Evolutionary conservation across 2,888 invertebrate genomes (phyloP).

Genomic region (Hymenopus coronatus): DNA sequence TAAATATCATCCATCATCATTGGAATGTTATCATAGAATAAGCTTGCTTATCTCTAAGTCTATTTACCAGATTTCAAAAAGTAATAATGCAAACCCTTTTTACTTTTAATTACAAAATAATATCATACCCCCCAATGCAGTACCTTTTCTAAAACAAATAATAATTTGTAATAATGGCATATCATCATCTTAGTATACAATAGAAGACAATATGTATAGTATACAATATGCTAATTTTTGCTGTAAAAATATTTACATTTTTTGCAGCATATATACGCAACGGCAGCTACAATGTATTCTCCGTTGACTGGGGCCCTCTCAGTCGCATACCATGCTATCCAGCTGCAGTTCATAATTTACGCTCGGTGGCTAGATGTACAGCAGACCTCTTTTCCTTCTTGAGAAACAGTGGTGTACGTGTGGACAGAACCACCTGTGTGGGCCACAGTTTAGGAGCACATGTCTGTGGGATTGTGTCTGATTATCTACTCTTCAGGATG

Average conservation of each 20-base stretch:
- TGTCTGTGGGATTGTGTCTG: slow-evolving; percentile 71
- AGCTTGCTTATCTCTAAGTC: too few relatives aligned
- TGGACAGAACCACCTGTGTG: slow-evolving; percentile 67
- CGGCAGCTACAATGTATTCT: slow-evolving; percentile 72
- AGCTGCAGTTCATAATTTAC: slow-evolving; percentile 72
- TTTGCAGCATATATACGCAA: slow-evolving; percentile 66
- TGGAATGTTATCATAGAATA: too few relatives aligned
- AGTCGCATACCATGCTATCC: slow-evolving; percentile 69
- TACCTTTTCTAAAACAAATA: too few relatives aligned
- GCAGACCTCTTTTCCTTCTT: slow-evolving; percentile 62
- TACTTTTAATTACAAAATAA: too few relatives aligned
- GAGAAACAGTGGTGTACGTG: slow-evolving; percentile 57
- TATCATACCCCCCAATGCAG: too few relatives aligned
- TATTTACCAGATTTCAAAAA: too few relatives aligned
- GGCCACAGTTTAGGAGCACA: slow-evolving; percentile 73
- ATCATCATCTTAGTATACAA: too few relatives aligned
- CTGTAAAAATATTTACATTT: neutral
- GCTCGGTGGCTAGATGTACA: slow-evolving; percentile 67
- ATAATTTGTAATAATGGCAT: too few relatives aligned
- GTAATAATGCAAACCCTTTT: too few relatives aligned
- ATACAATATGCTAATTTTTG: too few relatives aligned
- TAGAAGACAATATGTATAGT: too few relatives aligned
- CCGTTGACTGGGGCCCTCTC: slow-evolving; percentile 74
- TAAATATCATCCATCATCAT: too few relatives aligned
- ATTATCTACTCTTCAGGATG: slow-evolving; percentile 67